These are phyloP conservation scores for Harpagoxenus sublaevis DNA, from an alignment of 2,888 invertebrate genomes.

Conservation along the genomic window DNA sequence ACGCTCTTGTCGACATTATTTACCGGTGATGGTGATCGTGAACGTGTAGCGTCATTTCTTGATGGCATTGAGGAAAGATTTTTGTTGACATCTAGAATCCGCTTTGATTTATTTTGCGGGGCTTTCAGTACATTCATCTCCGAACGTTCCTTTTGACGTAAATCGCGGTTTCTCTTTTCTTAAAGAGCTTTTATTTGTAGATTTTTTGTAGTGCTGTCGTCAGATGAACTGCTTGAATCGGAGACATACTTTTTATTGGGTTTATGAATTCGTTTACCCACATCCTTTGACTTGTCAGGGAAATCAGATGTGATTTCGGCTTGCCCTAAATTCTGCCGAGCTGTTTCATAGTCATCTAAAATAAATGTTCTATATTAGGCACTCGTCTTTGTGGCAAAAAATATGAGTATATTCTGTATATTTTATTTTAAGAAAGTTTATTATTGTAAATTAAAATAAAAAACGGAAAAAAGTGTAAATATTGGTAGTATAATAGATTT, in stretches of 20 bases:
- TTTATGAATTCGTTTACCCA: background rate
- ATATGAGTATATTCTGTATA: background rate
- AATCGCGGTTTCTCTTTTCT: background rate
- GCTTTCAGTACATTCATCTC: background rate
- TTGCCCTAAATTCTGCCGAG: background rate
- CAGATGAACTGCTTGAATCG: background rate
- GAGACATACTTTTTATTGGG: background rate
- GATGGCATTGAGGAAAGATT: too few relatives aligned
- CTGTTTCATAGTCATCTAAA: background rate
- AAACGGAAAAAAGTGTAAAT: background rate
- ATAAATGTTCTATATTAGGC: background rate
- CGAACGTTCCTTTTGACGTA: background rate
- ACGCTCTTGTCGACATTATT: too few relatives aligned
- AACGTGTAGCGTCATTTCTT: too few relatives aligned
- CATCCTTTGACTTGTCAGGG: background rate
- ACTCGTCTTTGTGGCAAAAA: background rate
- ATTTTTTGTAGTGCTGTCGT: background rate
- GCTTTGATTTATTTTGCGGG: background rate
- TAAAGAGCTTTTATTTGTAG: background rate
- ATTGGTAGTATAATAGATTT: too few relatives aligned
- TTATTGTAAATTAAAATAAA: background rate
- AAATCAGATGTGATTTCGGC: conserved; percentile 17
- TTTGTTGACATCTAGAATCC: background rate
- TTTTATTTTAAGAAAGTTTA: background rate
- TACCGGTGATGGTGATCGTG: too few relatives aligned